Conservation (phyloP, 2,888 invertebrate genomes). For the Ypsolopha sequella region DNA sequence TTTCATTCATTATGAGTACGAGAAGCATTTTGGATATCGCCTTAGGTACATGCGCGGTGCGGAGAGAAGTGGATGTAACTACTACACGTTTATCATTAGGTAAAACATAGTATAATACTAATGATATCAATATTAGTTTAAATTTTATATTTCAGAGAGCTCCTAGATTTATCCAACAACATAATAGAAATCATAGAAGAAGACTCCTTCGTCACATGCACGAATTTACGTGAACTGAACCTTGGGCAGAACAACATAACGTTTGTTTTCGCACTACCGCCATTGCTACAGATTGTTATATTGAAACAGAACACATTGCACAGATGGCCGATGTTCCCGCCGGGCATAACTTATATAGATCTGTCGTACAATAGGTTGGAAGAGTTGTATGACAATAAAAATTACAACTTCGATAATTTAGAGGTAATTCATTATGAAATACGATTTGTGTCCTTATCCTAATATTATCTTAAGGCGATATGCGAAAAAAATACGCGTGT, state of each 20-base stretch:
- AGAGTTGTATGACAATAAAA: constrained; percentile 40
- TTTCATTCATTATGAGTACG: too few relatives aligned
- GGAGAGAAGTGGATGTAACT: too few relatives aligned
- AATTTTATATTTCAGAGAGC: constrained; percentile 25
- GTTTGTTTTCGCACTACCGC: constrained; percentile 45
- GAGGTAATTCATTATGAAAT: too few relatives aligned
- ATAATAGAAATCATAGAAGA: constrained; percentile 55
- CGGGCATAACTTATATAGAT: constrained; percentile 51
- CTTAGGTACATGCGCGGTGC: too few relatives aligned
- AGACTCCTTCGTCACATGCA: constrained; percentile 40
- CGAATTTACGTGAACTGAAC: constrained; percentile 50
- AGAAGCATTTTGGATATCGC: too few relatives aligned
- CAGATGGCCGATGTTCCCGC: constrained; percentile 56
- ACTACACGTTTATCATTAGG: not conserved
- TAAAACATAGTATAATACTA: not conserved
- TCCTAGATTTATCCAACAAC: constrained; percentile 57
- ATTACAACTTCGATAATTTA: constrained; percentile 39
- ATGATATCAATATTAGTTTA: not conserved
- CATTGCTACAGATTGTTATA: constrained; percentile 45
- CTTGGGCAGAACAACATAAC: constrained; percentile 60
- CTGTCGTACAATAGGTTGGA: constrained; percentile 52
- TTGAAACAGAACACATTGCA: constrained; percentile 49
- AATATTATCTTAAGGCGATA: too few relatives aligned
- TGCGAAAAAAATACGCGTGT: too few relatives aligned
- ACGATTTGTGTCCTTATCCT: too few relatives aligned